phyloP scores from a whole-genome alignment of 2,888 invertebrate genomes.

The Eupithecia abbreviata region DNA sequence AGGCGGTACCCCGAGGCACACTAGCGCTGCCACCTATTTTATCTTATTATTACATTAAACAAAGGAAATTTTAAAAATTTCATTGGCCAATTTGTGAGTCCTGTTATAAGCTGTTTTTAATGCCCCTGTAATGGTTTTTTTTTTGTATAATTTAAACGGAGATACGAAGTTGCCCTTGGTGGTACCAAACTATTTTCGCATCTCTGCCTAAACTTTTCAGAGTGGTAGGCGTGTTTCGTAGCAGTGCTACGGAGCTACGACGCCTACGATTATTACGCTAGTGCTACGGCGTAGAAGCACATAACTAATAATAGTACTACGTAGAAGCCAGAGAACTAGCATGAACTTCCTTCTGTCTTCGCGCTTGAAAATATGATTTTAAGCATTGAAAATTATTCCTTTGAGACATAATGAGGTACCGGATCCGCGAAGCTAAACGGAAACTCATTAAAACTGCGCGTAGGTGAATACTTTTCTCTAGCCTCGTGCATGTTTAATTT shows the following conservation, averaged over 20 bases:
- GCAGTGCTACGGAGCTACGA: slow-evolving; percentile 51
- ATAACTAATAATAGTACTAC: neutral
- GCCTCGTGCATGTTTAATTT: slow-evolving; percentile 5
- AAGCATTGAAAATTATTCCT: neutral
- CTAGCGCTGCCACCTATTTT: too few relatives aligned
- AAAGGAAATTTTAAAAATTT: too few relatives aligned
- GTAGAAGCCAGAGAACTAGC: neutral
- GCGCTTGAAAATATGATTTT: neutral
- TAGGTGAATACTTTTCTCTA: slow-evolving; percentile 7
- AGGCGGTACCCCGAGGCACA: too few relatives aligned
- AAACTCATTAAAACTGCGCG: slow-evolving; percentile 27
- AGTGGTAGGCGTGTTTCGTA: slow-evolving; percentile 37
- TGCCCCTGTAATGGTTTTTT: too few relatives aligned
- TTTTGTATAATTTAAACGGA: too few relatives aligned
- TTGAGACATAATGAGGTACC: slow-evolving; percentile 15
- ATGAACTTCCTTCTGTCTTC: neutral
- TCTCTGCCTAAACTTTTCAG: slow-evolving; percentile 11
- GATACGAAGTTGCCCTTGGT: too few relatives aligned
- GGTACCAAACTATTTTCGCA: too few relatives aligned
- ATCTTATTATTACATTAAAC: too few relatives aligned
- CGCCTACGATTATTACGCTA: slow-evolving; percentile 43
- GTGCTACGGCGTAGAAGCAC: slow-evolving; percentile 11
- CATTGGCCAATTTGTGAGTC: too few relatives aligned
- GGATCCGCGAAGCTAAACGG: slow-evolving; percentile 26
- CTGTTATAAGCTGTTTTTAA: too few relatives aligned